Conservation (phyloP, 2,888 invertebrate species). For the Macaria notata region DNA sequence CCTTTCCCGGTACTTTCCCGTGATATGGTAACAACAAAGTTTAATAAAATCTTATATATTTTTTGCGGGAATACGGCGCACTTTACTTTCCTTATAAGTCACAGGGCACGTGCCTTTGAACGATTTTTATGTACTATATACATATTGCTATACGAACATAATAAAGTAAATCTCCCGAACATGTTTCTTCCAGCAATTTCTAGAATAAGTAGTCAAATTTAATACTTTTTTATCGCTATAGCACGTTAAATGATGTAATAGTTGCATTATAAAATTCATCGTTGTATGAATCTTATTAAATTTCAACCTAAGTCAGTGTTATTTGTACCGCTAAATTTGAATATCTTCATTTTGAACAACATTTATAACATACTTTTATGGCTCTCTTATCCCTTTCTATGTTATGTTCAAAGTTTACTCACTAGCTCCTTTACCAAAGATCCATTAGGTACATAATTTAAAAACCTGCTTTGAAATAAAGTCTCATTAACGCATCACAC, state of each 20-base stretch:
- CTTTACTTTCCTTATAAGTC: background rate
- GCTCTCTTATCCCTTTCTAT: conserved; percentile 68
- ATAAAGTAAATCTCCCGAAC: no score
- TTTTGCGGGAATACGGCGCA: conserved; percentile 38
- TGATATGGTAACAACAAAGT: conserved; percentile 59
- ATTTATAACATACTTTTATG: conserved; percentile 58
- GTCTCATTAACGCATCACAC: conserved; percentile 40
- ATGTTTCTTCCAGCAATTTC: no score
- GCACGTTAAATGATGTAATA: conserved; percentile 24
- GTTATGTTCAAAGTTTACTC: conserved; percentile 72
- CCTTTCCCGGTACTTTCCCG: conserved; percentile 53
- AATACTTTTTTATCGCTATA: no score
- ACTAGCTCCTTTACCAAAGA: conserved; percentile 64
- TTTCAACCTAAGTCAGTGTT: conserved; percentile 44
- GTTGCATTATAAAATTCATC: conserved; percentile 42
- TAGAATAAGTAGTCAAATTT: no score
- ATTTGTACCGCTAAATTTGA: conserved; percentile 39
- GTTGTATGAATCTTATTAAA: conserved; percentile 28
- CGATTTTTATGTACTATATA: no score
- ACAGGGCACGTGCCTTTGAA: no score
- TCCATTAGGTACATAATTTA: conserved; percentile 79
- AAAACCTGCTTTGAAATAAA: conserved; percentile 63
- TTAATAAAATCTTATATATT: conserved; percentile 60
- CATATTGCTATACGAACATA: no score
- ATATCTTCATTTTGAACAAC: conserved; percentile 45